Conservation (phyloP, 2,888 invertebrate genomes). For the Cephus rjabovi region DNA sequence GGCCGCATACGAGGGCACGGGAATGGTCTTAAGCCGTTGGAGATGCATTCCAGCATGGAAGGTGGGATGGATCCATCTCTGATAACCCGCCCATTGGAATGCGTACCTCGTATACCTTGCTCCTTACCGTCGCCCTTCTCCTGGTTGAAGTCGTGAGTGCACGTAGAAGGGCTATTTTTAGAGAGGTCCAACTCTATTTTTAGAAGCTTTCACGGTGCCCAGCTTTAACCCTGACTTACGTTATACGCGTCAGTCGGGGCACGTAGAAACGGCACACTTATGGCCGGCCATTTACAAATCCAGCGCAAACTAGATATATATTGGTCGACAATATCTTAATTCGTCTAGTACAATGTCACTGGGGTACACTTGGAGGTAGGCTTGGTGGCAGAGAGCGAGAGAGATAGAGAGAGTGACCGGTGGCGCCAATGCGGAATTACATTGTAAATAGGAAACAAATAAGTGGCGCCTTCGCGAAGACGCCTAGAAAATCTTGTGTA, state of each 20-base stretch:
- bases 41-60: conserved; percentile 46
- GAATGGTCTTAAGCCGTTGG: neutral
- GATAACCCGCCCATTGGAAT: conserved; percentile 65
- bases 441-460: neutral
- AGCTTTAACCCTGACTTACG: conserved; percentile 65
- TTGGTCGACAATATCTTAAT: neutral
- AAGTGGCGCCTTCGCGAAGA: neutral
- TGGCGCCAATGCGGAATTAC: neutral
- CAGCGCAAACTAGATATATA: neutral
- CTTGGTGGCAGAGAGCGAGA: neutral
- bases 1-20: neutral
- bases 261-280: conserved; percentile 18
- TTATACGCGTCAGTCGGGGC: conserved; percentile 39
- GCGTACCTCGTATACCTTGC: conserved; percentile 59
- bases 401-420: neutral
- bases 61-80: conserved; percentile 63
- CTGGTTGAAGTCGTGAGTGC: conserved; percentile 16
- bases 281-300: neutral
- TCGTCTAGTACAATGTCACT: neutral
- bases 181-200: conserved; percentile 63
- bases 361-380: neutral
- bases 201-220: conserved; percentile 59
- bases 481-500: conserved; percentile 1
- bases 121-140: conserved; percentile 12
- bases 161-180: conserved; percentile 56